Percentiles rank a stretch among this genome's conserved stretches.
Conservation (phyloP, 64 coral and sea anemone genomes). For the Acropora yongei region DNA sequence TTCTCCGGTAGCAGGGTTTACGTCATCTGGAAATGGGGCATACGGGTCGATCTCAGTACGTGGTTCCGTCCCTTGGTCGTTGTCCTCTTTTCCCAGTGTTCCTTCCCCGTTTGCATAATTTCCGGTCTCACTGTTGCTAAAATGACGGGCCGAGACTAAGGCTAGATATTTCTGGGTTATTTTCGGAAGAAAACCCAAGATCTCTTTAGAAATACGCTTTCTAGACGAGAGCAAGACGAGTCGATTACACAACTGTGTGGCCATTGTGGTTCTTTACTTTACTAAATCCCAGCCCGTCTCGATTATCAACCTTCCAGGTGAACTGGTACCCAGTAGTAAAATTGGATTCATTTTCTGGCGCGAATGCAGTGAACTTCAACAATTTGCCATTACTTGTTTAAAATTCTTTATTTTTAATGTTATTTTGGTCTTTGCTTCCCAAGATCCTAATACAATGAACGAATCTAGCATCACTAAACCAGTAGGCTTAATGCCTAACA, state of each 20-base stretch:
- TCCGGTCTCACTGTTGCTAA: constrained; percentile 12
- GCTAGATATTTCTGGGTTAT: neutral
- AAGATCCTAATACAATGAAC: neutral
- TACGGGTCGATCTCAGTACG: constrained; percentile 66
- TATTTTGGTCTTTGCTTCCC: neutral
- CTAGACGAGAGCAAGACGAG: neutral
- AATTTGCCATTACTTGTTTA: neutral
- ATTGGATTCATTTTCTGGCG: neutral
- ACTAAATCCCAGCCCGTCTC: neutral
- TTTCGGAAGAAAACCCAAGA: neutral
- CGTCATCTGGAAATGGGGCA: constrained; percentile 81
- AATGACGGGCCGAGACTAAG: neutral
- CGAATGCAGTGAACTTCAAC: neutral
- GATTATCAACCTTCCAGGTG: neutral
- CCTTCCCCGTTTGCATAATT: constrained; percentile 13
- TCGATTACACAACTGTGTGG: constrained; percentile 43
- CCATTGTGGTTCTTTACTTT: constrained; percentile 73
- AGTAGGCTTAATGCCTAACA: constrained; percentile 82
- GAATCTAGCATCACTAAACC: constrained; percentile 46
- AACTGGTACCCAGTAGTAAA: neutral
- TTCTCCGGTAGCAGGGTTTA: constrained; percentile 93
- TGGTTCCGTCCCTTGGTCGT: constrained; percentile 1
- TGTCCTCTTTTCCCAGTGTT: constrained; percentile 7
- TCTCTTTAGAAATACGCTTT: constrained; percentile 9
- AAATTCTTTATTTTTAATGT: neutral